phyloP scores from a whole-genome alignment of 2,113 vertebrate species.

The Ammodytes marinus region DNA sequence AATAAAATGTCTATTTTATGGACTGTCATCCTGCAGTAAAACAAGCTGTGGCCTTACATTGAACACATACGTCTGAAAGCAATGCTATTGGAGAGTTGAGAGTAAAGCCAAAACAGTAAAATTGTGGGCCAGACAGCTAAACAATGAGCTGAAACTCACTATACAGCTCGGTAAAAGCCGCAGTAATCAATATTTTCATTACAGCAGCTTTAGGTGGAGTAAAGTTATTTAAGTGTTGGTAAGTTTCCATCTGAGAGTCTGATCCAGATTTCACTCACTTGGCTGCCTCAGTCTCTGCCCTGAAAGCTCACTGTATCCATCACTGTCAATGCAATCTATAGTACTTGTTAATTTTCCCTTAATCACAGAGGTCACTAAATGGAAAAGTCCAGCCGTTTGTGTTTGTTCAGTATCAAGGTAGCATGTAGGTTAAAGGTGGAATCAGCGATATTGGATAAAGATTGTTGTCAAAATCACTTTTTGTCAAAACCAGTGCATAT shows the following conservation, averaged over 20 bases:
- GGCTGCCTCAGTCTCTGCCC: background rate
- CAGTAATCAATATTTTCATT: background rate
- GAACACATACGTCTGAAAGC: background rate
- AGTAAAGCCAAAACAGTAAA: background rate
- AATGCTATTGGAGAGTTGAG: background rate
- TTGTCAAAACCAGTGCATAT: too few relatives aligned
- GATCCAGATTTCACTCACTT: background rate
- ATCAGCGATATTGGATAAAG: too few relatives aligned
- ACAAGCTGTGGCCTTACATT: too few relatives aligned
- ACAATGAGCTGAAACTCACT: background rate
- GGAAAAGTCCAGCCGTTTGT: background rate
- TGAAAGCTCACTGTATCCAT: constrained; percentile 17
- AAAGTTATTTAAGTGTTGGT: background rate
- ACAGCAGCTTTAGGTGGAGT: background rate
- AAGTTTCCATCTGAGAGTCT: too few relatives aligned
- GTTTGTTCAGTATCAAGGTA: rapidly evolving
- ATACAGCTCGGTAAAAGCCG: background rate
- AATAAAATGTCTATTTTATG: too few relatives aligned
- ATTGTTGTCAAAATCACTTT: too few relatives aligned
- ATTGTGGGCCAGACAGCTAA: too few relatives aligned
- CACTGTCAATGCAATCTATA: constrained; percentile 21
- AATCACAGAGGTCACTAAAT: background rate
- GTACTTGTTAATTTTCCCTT: background rate
- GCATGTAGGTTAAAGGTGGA: background rate
- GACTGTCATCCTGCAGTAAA: too few relatives aligned